A percentile compares a stretch with the other conserved stretches of the same genome.
Evolutionary conservation across 2,797 vertebrate species (phyloP).

Genomic region (Setipinna tenuifilis): DNA sequence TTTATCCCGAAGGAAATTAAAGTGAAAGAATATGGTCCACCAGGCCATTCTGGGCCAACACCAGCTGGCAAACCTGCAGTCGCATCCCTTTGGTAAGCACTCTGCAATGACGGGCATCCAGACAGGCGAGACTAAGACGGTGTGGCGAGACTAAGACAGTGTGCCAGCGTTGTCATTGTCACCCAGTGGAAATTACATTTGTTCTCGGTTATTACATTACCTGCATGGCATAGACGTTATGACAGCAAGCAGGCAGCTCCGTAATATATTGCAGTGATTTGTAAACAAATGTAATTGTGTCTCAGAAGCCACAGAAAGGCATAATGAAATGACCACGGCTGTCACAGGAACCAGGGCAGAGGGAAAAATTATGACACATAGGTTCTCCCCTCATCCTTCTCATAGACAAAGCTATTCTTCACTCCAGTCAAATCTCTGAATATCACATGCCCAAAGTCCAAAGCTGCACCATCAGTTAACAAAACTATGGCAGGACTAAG

Average conservation of each 20-base stretch:
- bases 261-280: background rate
- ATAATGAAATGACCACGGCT: background rate
- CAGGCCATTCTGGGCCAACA: no score
- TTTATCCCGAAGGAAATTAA: no score
- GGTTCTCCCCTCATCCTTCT: background rate
- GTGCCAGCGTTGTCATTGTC: background rate
- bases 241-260: background rate
- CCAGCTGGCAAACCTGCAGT: no score
- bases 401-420: background rate
- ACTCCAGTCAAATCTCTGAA: background rate
- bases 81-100: no score
- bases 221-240: background rate
- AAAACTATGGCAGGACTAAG: no score
- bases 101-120: no score
- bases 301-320: background rate
- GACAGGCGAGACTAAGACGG: background rate
- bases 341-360: background rate
- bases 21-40: no score
- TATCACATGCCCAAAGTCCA: no score
- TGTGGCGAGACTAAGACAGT: background rate
- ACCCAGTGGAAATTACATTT: background rate
- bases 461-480: no score
- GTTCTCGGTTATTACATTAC: background rate
- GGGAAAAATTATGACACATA: background rate
- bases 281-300: background rate